Evolutionary conservation across 2,888 invertebrate species (phyloP).

Genomic region (Lycaena phlaeas): DNA sequence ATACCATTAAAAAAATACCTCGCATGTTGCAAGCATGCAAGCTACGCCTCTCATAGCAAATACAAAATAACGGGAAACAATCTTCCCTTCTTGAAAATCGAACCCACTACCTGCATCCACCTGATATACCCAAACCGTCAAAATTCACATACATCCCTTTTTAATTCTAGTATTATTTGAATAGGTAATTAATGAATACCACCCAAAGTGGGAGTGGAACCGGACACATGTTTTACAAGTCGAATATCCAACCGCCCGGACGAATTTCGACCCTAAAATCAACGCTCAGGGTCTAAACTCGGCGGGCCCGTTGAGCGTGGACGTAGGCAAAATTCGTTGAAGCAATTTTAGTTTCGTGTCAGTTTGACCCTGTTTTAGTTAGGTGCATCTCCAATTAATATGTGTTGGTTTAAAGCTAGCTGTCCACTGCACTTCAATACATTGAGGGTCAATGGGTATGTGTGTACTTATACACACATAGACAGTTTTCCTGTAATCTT

Average conservation of each 20-base stretch:
- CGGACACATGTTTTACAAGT: neutral
- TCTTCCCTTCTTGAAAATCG: no score
- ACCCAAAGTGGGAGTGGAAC: neutral
- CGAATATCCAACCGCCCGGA: neutral
- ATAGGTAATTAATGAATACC: conserved; percentile 1
- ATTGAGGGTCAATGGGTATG: neutral
- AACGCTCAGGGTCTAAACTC: conserved; percentile 3
- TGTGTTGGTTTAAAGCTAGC: conserved; percentile 10
- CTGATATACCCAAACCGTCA: no score
- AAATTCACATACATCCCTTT: no score
- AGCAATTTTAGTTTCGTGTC: conserved; percentile 17
- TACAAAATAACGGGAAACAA: no score
- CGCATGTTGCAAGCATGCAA: no score
- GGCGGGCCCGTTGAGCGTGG: neutral
- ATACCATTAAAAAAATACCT: no score
- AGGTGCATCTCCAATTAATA: conserved; percentile 8
- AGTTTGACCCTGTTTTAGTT: conserved; percentile 14
- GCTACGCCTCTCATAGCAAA: no score
- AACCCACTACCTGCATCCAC: no score
- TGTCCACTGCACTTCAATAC: no score
- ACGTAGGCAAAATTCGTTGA: conserved; percentile 13
- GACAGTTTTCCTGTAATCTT: no score
- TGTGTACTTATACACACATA: no score
- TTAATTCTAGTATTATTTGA: no score
- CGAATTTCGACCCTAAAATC: neutral